A percentile compares a stretch with the other conserved stretches of the same genome.
Conservation (phyloP, 1,140 invertebrate species). For the Zophobas atratus region DNA sequence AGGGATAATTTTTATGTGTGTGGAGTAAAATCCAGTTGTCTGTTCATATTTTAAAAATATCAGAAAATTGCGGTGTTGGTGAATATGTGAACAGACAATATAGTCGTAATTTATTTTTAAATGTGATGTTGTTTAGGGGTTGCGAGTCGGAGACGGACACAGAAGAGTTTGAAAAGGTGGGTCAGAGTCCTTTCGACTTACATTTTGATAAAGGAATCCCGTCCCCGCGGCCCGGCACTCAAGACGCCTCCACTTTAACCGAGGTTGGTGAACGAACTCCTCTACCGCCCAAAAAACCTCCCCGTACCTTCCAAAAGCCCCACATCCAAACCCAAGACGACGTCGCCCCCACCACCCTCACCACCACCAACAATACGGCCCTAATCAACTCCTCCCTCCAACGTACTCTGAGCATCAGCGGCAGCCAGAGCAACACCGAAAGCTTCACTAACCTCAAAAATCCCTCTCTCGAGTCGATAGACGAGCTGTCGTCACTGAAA, state of each 20-base stretch:
- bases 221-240: slow-evolving; percentile 52
- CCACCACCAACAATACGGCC: slow-evolving; percentile 18
- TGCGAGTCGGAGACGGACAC: slow-evolving; percentile 87
- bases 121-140: slow-evolving; percentile 68
- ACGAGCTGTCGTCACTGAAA: slow-evolving; percentile 63
- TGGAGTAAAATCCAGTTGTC: no score
- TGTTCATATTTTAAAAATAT: no score
- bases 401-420: slow-evolving; percentile 59
- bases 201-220: slow-evolving; percentile 64
- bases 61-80: no score
- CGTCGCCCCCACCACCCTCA: slow-evolving; percentile 30
- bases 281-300: slow-evolving; percentile 66
- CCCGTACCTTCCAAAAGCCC: slow-evolving; percentile 65
- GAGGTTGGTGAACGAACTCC: slow-evolving; percentile 65
- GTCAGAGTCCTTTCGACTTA: slow-evolving; percentile 73
- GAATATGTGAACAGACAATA: no score
- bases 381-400: slow-evolving; percentile 48
- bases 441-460: slow-evolving; percentile 66
- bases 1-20: slow-evolving; percentile 34
- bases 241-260: slow-evolving; percentile 66
- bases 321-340: slow-evolving; percentile 45
- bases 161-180: slow-evolving; percentile 87
- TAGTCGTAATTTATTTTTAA: background rate
- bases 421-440: slow-evolving; percentile 62
- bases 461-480: slow-evolving; percentile 64